phyloP scores from a whole-genome alignment of 2,888 invertebrate species.

The Hypomecis punctinalis region DNA sequence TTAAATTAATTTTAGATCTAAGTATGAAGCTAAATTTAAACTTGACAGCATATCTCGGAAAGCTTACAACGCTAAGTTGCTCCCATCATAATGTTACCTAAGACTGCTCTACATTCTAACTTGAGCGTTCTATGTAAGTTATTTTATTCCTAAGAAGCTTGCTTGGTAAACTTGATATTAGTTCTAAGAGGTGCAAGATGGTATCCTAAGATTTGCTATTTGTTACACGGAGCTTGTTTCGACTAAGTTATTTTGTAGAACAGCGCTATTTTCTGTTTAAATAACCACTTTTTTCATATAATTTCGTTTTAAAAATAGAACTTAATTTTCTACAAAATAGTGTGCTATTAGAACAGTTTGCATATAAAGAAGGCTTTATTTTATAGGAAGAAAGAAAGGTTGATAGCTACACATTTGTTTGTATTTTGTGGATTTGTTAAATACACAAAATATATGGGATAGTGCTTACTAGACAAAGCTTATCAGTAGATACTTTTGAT shows the following conservation, averaged over 20 bases:
- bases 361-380: too few species aligned
- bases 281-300: too few species aligned
- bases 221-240: not conserved
- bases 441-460: too few species aligned
- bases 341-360: too few species aligned
- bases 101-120: slow-evolving; percentile 15
- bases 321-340: too few species aligned
- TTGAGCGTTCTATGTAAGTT: slow-evolving; percentile 18
- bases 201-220: not conserved
- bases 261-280: too few species aligned
- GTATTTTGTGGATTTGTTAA: too few species aligned
- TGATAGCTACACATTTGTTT: too few species aligned
- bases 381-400: too few species aligned
- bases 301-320: too few species aligned
- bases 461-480: too few species aligned
- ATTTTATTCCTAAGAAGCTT: slow-evolving; percentile 13
- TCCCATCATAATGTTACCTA: slow-evolving; percentile 19
- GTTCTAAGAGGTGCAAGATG: not conserved
- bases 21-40: slow-evolving; percentile 20
- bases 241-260: not conserved
- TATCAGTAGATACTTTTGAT: too few species aligned
- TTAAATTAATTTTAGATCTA: slow-evolving; percentile 22
- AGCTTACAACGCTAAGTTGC: slow-evolving; percentile 24
- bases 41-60: slow-evolving; percentile 16
- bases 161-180: slow-evolving; percentile 10